These are phyloP conservation scores for Symphodus melops DNA, from an alignment of 2,113 vertebrate species.

Conservation along the genomic window DNA sequence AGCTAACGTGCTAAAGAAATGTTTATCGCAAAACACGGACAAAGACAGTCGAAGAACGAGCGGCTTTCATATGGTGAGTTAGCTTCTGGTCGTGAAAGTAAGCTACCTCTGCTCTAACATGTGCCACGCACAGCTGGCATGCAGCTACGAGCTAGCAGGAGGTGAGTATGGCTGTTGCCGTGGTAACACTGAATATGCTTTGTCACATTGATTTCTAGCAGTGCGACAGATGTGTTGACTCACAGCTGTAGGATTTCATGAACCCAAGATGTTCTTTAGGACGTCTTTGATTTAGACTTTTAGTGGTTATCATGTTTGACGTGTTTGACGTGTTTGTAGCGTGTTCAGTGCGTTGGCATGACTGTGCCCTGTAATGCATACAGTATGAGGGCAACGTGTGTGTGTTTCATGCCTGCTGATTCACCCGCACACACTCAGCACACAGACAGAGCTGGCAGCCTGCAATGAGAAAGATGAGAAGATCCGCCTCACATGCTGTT, in stretches of 20 bases:
- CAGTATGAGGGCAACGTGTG: slow-evolving; percentile 12
- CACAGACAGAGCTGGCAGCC: slow-evolving; percentile 22
- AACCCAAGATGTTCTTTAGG: too few relatives aligned
- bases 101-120: too few relatives aligned
- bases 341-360: neutral
- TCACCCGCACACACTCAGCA: slow-evolving; percentile 10
- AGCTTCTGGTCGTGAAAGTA: neutral
- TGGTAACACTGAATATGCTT: too few relatives aligned
- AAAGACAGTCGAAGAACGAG: neutral
- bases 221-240: too few relatives aligned
- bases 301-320: neutral
- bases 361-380: neutral
- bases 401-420: slow-evolving; percentile 19
- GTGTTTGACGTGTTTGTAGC: neutral
- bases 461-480: slow-evolving; percentile 41
- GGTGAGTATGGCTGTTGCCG: too few relatives aligned
- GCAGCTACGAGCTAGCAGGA: neutral
- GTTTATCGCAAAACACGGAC: too few relatives aligned
- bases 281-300: neutral
- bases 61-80: too few relatives aligned
- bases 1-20: too few relatives aligned
- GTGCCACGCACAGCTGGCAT: neutral
- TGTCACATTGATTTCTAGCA: too few relatives aligned
- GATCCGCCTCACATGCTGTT: slow-evolving; percentile 56
- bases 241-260: too few relatives aligned